These are phyloP conservation scores for Megaceryle maxima DNA, from an alignment of 2,113 vertebrate genomes.

Conservation along the genomic window DNA sequence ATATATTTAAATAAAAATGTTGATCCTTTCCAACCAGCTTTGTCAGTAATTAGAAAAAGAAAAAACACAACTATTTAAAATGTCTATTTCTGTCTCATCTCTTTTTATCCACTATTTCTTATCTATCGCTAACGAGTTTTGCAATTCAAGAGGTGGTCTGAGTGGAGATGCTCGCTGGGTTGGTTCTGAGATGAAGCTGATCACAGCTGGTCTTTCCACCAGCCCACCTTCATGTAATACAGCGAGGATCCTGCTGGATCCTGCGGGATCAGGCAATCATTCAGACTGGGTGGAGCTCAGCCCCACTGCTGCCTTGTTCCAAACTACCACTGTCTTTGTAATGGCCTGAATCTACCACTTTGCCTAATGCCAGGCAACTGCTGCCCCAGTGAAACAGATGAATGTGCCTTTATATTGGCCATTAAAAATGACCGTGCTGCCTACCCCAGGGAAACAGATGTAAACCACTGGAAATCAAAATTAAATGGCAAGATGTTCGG, in stretches of 20 bases:
- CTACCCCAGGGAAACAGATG: background rate
- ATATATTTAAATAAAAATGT: background rate
- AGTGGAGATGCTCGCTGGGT: background rate
- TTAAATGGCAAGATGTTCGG: background rate
- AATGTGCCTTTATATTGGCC: background rate
- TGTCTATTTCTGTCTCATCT: background rate
- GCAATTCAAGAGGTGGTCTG: background rate
- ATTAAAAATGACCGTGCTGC: background rate
- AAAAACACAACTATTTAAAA: background rate
- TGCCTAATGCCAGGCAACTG: background rate
- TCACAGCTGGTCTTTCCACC: background rate
- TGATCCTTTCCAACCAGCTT: background rate
- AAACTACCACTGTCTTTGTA: background rate
- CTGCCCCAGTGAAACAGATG: background rate
- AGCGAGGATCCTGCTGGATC: background rate
- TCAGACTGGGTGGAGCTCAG: background rate
- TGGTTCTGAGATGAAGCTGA: background rate
- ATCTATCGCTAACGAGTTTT: background rate
- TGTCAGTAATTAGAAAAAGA: background rate
- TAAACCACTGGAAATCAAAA: background rate
- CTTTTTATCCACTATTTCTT: background rate
- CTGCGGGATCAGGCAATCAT: background rate
- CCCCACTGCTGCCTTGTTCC: background rate
- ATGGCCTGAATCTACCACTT: background rate
- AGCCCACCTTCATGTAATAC: background rate